Base-by-base conservation (phyloP, 2,888 invertebrate genomes). In the Malthinus flaveolus region DNA sequence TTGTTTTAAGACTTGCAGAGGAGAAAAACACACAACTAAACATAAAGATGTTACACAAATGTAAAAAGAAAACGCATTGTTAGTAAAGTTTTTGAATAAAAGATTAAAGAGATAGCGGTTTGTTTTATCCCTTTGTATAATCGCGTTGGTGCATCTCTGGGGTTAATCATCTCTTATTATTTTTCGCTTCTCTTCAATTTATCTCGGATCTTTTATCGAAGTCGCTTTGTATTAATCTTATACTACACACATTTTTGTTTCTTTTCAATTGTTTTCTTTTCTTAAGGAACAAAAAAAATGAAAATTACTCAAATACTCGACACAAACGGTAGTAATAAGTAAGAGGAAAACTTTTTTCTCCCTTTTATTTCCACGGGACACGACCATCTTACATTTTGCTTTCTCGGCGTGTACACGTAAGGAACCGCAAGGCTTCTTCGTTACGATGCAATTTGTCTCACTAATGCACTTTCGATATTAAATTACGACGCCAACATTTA, bases 401-500 rank as follows among this genome's bases (percentile, higher is more conserved):
- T 50, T 56, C 42, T 56, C 3, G n/a, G 15, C n/a, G 46, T 53
- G 37, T 45, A 54, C 45, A 45, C 34, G 39, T 45, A 54, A 49
- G 58, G 45, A 59, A 59, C 59, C 59, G 59, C 59, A 45, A 45
- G 45, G 44, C 49, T 33, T 52, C 49, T 51, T 52, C 51, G 42
- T 49, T 49, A 53, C 58, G 55, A 67, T 66, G 67, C 61, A 67
- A 64, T 68, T 67, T 67, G 62, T 65, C 61, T 66, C 23, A 23
- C 63, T 66, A 67, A 66, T 66, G 67, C 67, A 67, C 65, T 68
- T 65, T 61, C 58, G 59, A 66, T 61, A 65, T 65, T 58, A 64
- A 63, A 68, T 66, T 66, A 68, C 56, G 33, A 58, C 55, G 53
- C 52, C 46, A 13, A 35, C 11, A 36, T 36, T 11, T n/a, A 13